Percentiles rank a stretch among this genome's conserved stretches.
Evolutionary conservation across 2,113 vertebrate genomes (phyloP).

Genomic region (Egretta garzetta): DNA sequence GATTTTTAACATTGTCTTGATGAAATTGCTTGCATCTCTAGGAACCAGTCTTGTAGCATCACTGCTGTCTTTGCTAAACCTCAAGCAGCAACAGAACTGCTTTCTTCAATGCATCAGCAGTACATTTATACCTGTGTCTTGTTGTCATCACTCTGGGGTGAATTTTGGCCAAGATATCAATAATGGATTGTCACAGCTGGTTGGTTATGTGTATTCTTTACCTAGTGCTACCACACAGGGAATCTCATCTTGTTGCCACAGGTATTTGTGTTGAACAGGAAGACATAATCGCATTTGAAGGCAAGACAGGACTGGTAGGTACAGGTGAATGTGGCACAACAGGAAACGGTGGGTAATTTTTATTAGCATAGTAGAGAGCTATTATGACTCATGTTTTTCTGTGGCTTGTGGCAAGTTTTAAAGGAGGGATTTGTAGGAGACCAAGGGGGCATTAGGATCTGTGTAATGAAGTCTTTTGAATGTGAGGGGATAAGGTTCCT

Average conservation of each 20-base stretch:
- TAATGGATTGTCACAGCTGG: neutral
- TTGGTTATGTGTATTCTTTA: neutral
- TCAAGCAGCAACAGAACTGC: neutral
- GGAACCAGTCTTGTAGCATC: neutral
- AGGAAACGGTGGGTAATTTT: neutral
- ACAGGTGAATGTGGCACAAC: neutral
- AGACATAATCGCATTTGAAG: neutral
- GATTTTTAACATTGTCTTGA: neutral
- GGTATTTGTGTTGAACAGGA: neutral
- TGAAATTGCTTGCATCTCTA: neutral
- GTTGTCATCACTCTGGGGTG: neutral
- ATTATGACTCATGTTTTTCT: neutral
- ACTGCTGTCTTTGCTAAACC: neutral
- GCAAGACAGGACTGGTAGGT: neutral
- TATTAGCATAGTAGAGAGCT: neutral
- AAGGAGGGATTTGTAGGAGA: neutral
- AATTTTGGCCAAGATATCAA: neutral
- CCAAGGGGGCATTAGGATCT: neutral
- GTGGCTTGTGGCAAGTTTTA: neutral
- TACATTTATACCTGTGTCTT: neutral
- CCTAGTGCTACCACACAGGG: neutral
- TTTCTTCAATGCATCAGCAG: neutral
- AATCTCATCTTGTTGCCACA: neutral
- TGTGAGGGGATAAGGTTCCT: neutral
- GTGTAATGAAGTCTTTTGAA: neutral